These are phyloP conservation scores for Gopherus evgoodei DNA, from an alignment of 2,113 vertebrate genomes.

Conservation along the genomic window DNA sequence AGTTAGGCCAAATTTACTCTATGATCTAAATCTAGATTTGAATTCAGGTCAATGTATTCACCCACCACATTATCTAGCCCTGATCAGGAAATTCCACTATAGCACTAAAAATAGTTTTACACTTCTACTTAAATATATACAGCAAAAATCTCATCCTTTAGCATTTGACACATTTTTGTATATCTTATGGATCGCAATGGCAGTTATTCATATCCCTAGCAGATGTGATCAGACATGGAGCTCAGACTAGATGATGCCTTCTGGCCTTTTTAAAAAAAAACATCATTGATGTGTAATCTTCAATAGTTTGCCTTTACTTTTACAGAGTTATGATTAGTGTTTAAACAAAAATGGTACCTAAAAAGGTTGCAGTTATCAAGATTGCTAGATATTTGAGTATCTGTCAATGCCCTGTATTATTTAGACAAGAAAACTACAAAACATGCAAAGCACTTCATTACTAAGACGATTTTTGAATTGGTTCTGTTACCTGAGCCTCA, in stretches of 20 bases:
- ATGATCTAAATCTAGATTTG: not conserved
- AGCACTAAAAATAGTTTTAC: not conserved
- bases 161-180: not conserved
- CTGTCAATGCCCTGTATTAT: not conserved
- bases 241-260: not conserved
- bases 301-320: not conserved
- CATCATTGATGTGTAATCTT: not conserved
- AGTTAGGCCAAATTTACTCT: not conserved
- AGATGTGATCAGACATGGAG: not conserved
- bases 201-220: not conserved
- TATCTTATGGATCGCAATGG: not conserved
- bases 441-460: fast-evolving
- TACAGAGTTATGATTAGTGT: not conserved
- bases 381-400: not conserved
- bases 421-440: not conserved
- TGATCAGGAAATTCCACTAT: not conserved
- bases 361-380: fast-evolving
- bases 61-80: not conserved
- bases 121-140: not conserved
- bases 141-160: not conserved
- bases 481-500: slow-evolving; percentile 89
- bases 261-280: not conserved
- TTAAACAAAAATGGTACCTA: not conserved
- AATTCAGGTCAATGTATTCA: not conserved
- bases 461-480: fast-evolving